Base-by-base conservation (phyloP, 2,888 invertebrate genomes). In the Apamea monoglypha region DNA sequence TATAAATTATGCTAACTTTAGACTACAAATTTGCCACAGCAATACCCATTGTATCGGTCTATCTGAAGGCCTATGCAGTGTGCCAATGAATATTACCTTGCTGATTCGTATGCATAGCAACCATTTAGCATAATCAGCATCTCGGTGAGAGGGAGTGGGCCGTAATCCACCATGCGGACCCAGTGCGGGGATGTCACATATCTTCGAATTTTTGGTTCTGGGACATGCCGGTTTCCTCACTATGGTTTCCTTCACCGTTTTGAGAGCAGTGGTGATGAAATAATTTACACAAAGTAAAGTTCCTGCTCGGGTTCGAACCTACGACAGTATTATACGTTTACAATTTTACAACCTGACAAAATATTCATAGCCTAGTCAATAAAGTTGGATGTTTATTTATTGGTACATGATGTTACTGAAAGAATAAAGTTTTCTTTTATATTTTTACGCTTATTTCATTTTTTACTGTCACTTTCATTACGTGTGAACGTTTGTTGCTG, bases 381-480 rank as follows among this genome's bases (percentile, higher is more conserved):
- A 69, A 76, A 50, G 21, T 61, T 61, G 32, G 44, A 59, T 70
- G 32, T 29, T 74, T 72, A 77, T 82, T 74, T 82, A 59, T 84
- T 63, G 40, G 1, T 70, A 71, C 50, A 69, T 69, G 72, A 64
- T 68, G 61, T 56, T 25, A 53, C n/a, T 66, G 64, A 32, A 66
- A 71, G 18, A 69, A 16, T 44, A 2, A 21, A 66, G 53, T 67
- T 59, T 66, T 69, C 29, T 61, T 59, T 70, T 40, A 68, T 44
- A 53, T 84, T 74, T 76, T 63, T 44, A 66, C 53, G 21, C 3
- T 67, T 67, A 74, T 77, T 74, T 69, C 7, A 53, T 63, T 70
- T 84, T n/a, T 74, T 0, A 68, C 72, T 83, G 76, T 76, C 61
- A 78, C 21, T 56, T 78, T 88, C 8, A 79, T 79, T 74, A 67